These are phyloP conservation scores for Caenorhabditis sp. DNA, from an alignment of 2,888 invertebrate genomes.

Conservation along the genomic window DNA sequence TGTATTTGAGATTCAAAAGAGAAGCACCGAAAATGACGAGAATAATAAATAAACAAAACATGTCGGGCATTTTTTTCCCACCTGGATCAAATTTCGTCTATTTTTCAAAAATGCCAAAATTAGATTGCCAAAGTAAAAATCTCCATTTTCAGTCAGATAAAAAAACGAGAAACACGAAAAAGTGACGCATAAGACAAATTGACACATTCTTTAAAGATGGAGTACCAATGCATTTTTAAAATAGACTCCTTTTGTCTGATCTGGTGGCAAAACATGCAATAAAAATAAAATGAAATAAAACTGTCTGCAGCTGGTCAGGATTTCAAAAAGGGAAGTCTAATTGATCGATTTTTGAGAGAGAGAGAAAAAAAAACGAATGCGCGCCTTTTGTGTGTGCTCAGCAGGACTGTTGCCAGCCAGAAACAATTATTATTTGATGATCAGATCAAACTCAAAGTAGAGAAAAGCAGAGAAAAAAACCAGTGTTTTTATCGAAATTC, in stretches of 20 bases:
- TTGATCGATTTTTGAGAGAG: background rate
- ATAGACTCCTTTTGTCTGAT: background rate
- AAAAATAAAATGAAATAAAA: no score
- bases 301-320: no score
- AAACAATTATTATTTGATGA: background rate
- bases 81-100: background rate
- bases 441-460: background rate
- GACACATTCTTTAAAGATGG: background rate
- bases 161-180: no score
- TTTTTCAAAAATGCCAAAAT: no score
- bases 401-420: background rate
- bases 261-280: no score
- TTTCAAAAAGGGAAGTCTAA: no score
- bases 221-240: background rate
- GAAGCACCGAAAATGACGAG: background rate
- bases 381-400: background rate
- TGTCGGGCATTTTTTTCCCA: background rate
- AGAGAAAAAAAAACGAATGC: background rate
- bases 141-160: background rate
- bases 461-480: background rate
- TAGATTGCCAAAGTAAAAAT: background rate
- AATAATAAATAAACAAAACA: background rate
- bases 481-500: background rate
- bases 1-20: background rate
- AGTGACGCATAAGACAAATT: background rate